Evolutionary conservation across 2,113 vertebrate species (phyloP), one percentile per base, ranked within the genome.

Genomic region (Glareola pratincola): DNA sequence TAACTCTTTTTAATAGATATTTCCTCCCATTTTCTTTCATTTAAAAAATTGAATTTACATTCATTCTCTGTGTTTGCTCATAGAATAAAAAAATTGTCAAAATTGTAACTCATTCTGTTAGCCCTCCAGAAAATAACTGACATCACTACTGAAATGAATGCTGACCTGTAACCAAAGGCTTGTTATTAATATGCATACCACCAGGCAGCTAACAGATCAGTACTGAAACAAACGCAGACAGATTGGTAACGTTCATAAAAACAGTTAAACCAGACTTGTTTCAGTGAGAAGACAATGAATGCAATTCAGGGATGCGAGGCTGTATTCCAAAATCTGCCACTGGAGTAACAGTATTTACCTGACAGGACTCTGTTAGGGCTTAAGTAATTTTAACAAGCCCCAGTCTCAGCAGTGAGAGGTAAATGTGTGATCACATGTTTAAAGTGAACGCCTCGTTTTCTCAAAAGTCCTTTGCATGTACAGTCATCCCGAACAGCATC

Each of bases 11-110:
- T 80, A 85, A 92, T 27, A 80, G 79, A 21, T 47, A 85, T 63
- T 92, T 80, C 53, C n/a, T 90, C 50, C 79, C 3, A 12, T 93
- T 96, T 87, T 59, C 76, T 75, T 92, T 87, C 48, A 60, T 75
- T 91, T 76, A 48, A 36, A 43, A 54, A 73, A 21, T 9, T 30
- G n/a, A 15, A 83, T 96, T 83, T 77, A 16, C 79, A 77, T 89
- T 80, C 51, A 45, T 43, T 77, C 50, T 75, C 56, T 22, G 23
- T n/a, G 50, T 69, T 85, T 90, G 45, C 50, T 82, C 45, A 57
- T 3, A n/a, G 78, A 72, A 88, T 37, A 78, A 79, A 83, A 83
- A 71, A 81, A 9, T 20, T 36, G 43, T 32, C 74, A 57, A 30
- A 79, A 64, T 48, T 64, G n/a, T 37, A 30, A 30, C 45, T 93